Base-by-base conservation (phyloP, 1,140 invertebrate species). In the Tetraneura akinire region DNA sequence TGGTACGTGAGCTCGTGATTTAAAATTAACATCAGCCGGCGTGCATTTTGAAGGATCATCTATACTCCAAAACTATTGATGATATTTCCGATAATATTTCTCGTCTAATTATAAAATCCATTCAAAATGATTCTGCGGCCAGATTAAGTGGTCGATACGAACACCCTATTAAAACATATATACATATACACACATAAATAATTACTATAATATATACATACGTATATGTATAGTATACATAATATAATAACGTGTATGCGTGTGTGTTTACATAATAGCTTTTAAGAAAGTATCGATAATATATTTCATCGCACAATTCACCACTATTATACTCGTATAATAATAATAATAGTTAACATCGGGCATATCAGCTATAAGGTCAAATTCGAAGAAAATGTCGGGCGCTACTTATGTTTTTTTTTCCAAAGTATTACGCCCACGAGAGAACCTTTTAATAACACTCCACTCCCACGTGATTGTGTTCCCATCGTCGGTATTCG, bases 71-170 rank as follows among this genome's bases (percentile, higher is more conserved):
- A 32, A 37, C 29, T 66, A 21, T 66, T 23, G 62, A 66, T 66
- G 32, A n/a, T n/a, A n/a, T 42, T 32, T n/a, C 37, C 6, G 66
- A 47, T 16, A n/a, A n/a, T 70, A 10, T 70, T 47, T 3, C 14
- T 3, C 9, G n/a, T 42, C 62, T 66, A 66, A 47, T 45, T 70
- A 70, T 47, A 70, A 70, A 70, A 70, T 70, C 66, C 66, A 47
- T 70, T 70, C 18, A 3, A 47, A 47, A 47, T 14, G 23, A 70
- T 70, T 70, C 66, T 42, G 66, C n/a, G n/a, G n/a, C 66, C 21
- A 47, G 66, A 70, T 70, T 70, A 23, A 70, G 66, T 70, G 66
- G 42, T 70, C 21, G 66, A 70, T 70, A 70, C 42, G 66, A 21
- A 70, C 37, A 70, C 66, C 37, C 26, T 70, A 68, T 68, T 68